Percentiles rank a stretch among this genome's conserved stretches.
Conservation (phyloP, 2,113 vertebrate genomes). For the Brachyhypopomus gauderio region DNA sequence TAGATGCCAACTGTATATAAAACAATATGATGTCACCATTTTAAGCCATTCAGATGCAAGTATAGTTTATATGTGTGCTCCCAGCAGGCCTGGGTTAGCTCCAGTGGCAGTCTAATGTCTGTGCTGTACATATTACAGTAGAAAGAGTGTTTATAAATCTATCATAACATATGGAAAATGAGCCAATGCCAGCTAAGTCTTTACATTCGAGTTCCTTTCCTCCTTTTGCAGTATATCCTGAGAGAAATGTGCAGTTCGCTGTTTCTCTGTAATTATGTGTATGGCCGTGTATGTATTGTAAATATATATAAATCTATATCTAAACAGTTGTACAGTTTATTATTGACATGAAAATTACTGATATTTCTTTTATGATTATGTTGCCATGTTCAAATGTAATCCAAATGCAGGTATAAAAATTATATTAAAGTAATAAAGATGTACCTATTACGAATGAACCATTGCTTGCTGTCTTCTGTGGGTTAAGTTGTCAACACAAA, state of each 20-base stretch:
- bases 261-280: conserved; percentile 39
- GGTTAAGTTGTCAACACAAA: no score
- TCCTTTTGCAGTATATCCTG: conserved; percentile 34
- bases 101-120: conserved; percentile 25
- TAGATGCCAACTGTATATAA: conserved; percentile 49
- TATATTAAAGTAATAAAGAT: conserved; percentile 56
- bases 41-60: conserved; percentile 27
- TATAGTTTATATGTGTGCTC: conserved; percentile 18
- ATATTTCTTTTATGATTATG: conserved; percentile 54
- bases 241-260: conserved; percentile 17
- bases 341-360: conserved; percentile 38
- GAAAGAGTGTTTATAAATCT: conserved; percentile 25
- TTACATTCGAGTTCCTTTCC: conserved; percentile 18
- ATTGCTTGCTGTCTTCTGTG: not conserved
- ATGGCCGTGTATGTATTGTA: conserved; percentile 47
- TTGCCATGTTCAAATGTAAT: conserved; percentile 50
- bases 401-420: conserved; percentile 50
- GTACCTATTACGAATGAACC: conserved; percentile 36
- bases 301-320: conserved; percentile 39
- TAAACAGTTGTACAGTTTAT: conserved; percentile 52
- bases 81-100: conserved; percentile 57
- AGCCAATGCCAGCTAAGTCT: conserved; percentile 41
- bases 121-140: conserved; percentile 1
- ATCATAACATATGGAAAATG: conserved; percentile 28
- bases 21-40: conserved; percentile 42